Base-by-base conservation (phyloP, 2,113 vertebrate genomes). In the Chaetodon trifascialis region DNA sequence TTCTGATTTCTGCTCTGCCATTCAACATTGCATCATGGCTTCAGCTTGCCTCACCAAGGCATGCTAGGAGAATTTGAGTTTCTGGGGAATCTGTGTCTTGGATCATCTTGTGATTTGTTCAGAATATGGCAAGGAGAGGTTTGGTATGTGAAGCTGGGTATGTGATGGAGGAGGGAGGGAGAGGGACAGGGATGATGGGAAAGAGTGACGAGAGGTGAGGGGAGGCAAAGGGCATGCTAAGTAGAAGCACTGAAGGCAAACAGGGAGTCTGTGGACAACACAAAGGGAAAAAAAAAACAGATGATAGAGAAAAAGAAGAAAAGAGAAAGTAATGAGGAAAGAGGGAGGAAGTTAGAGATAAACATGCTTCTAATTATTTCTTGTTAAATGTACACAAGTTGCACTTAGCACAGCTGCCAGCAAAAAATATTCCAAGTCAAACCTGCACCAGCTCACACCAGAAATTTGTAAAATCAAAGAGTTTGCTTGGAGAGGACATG, bases 1-100 rank as follows among this genome's bases (percentile, higher is more conserved):
- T 23, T 69, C 63, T 67, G 72, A 84, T 90, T 88, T 90, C 82
- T 72, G 42, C 76, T 66, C 44, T 16, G 34, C 73, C 58, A 64
- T 80, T 82, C 66, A 75, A 6, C 34, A 38, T 88, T 88, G 83
- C 77, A 86, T 88, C 84, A 85, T 62, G 19, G 38, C 40, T n/a
- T 60, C 8, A 30, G 58, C 30, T 54, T 14, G 58, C 46, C 46
- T 73, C 14, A 21, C 72, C 10, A 17, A 9, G 12, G 77, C 65
- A 81, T 52, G 40, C 67, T 63, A 52, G 34, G 36, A 52, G 62
- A 79, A 72, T 72, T 70, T 56, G 4, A 46, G 46, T 68, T 79
- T 80, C 67, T 25, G 21, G 21, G 58, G 49, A 80, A 73, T 73
- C 58, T 62, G 62, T 52, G 40, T 75, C 55, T 79, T 2, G 38